These are phyloP conservation scores for Incurvaria masculella DNA, from an alignment of 2,888 invertebrate species.

Conservation along the genomic window DNA sequence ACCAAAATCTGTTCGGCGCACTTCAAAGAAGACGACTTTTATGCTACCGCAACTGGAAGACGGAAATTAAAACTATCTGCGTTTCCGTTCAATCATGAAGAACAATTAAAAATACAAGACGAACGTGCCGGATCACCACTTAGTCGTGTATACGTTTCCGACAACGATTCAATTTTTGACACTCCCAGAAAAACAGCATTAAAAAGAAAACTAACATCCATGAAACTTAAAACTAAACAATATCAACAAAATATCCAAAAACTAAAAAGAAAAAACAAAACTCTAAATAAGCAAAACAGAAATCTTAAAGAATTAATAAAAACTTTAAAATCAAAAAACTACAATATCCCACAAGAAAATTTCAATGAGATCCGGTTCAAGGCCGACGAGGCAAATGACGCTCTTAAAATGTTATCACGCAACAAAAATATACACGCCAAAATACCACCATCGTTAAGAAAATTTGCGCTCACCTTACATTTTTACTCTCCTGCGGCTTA, in stretches of 20 bases:
- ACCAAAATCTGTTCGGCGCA: too few species aligned
- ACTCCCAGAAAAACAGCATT: slow-evolving; percentile 8
- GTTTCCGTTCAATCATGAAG: too few species aligned
- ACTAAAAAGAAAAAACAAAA: background rate
- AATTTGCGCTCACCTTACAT: slow-evolving; percentile 3
- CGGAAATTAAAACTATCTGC: too few species aligned
- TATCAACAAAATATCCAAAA: too few species aligned
- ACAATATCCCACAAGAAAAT: background rate
- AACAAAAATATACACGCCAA: background rate
- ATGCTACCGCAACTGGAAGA: too few species aligned
- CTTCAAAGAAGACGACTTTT: too few species aligned
- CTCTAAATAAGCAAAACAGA: background rate
- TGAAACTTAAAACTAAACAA: background rate
- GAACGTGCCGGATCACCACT: too few species aligned
- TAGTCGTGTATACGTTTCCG: slow-evolving; percentile 5
- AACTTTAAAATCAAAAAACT: slow-evolving; percentile 1
- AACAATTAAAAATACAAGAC: background rate
- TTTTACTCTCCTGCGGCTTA: slow-evolving; percentile 10
- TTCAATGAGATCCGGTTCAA: background rate
- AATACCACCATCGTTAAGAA: slow-evolving; percentile 1
- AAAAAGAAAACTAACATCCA: slow-evolving; percentile 4
- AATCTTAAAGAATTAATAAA: background rate
- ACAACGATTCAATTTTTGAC: slow-evolving; percentile 9
- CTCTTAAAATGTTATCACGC: background rate
- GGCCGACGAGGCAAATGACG: background rate